Evolutionary conservation across 2,113 vertebrate species (phyloP), one percentile per base, ranked within the genome.

Genomic region (Scortum barcoo): DNA sequence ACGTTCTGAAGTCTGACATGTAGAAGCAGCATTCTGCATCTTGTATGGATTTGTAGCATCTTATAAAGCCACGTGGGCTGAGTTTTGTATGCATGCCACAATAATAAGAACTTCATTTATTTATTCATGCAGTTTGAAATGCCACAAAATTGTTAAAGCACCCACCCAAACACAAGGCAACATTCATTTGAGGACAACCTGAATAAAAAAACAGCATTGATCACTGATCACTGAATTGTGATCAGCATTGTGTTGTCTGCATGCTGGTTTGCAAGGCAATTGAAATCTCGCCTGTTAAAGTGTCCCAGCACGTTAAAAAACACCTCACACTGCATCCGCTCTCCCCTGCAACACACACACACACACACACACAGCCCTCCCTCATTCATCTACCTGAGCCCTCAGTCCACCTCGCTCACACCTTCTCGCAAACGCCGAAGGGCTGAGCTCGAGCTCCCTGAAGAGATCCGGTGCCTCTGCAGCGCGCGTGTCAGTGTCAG

Each of bases 351-450:
- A 50, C 71, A 74, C 48, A 57, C 70, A 65, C 66, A 69, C 76
- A 80, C 71, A 69, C 76, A 54, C 74, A 70, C 62, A 51, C 54
- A 30, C 53, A 30, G 6, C 81, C 72, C 73, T 72, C 80, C 24
- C 76, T 65, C 71, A 13, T 19, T 69, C 67, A n/a, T 84, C 87
- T 69, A 91, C 86, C 83, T 93, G 82, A 81, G 33, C 28, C 66
- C 75, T 20, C 78, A 16, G 54, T 83, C 72, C 86, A 87, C 80
- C 81, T 92, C 62, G 51, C 16, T 84, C 80, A 89, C 50, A 92
- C 89, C 88, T 72, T 83, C 84, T 66, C 66, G 48, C 72, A 71
- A 82, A 76, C 84, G 73, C 58, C 24, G 33, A 58, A 58, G 60
- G 46, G n/a, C 44, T 20, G 46, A 65, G 58, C 78, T 66, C 60